A percentile compares a stretch with the other conserved stretches of the same genome.
Evolutionary conservation across 2,113 vertebrate genomes (phyloP).

Genomic region (Globicephala melas): DNA sequence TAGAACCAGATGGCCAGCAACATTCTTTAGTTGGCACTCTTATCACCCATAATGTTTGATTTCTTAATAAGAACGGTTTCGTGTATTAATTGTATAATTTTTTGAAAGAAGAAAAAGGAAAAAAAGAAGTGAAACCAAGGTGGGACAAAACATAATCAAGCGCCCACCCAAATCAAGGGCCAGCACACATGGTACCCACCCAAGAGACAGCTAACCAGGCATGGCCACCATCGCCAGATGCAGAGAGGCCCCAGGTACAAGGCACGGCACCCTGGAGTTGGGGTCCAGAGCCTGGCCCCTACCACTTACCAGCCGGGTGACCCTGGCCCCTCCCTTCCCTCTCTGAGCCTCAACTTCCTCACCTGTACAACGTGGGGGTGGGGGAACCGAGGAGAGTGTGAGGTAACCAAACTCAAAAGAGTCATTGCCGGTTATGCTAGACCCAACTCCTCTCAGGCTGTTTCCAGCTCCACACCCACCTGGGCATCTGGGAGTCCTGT

Average conservation of each 20-base stretch:
- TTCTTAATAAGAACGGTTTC: neutral
- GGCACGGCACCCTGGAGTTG: neutral
- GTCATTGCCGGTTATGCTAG: accelerated
- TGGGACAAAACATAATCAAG: neutral
- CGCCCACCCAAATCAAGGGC: neutral
- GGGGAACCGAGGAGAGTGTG: neutral
- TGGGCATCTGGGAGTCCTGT: neutral
- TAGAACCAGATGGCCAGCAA: neutral
- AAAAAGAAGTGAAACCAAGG: neutral
- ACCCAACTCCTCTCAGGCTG: neutral
- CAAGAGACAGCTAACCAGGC: neutral
- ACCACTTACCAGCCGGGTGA: neutral
- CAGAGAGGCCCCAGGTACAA: neutral
- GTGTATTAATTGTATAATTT: neutral
- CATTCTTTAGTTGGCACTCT: neutral
- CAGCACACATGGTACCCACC: accelerated
- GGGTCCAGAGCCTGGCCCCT: neutral
- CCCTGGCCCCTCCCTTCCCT: neutral
- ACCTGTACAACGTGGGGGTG: accelerated
- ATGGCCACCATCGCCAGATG: neutral
- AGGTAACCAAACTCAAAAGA: neutral
- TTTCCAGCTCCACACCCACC: neutral
- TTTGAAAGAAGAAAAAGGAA: neutral
- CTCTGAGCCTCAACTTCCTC: neutral
- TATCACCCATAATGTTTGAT: neutral